A percentile compares a stretch with the other conserved stretches of the same genome.
These are phyloP conservation scores for Trachelus stipa DNA, from an alignment of 2,888 invertebrate species.

Conservation along the genomic window DNA sequence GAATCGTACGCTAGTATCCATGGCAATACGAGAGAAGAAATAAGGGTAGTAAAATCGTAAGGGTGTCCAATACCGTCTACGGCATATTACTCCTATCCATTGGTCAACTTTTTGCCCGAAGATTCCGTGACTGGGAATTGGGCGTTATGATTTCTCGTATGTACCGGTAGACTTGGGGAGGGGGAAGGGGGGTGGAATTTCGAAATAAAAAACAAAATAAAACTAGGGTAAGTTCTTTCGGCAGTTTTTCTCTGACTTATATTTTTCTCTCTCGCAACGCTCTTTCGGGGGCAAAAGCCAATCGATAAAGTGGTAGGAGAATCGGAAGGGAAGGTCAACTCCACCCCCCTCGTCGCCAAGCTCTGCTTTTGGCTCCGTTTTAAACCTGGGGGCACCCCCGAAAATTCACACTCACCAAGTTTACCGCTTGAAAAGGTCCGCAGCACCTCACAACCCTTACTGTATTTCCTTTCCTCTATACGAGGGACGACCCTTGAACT, in stretches of 20 bases:
- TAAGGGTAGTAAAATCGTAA: background rate
- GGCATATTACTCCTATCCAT: background rate
- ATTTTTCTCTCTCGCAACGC: background rate
- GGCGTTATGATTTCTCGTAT: background rate
- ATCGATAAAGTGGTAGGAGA: background rate
- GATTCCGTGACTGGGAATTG: background rate
- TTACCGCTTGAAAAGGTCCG: background rate
- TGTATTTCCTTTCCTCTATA: background rate
- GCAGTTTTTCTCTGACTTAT: background rate
- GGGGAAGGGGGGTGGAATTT: too few species aligned
- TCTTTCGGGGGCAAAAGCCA: background rate
- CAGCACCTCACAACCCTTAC: background rate
- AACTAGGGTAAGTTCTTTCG: background rate
- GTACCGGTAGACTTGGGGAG: background rate
- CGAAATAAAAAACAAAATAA: background rate
- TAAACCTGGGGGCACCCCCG: background rate
- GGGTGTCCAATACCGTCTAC: background rate
- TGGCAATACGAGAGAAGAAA: background rate
- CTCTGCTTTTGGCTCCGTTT: background rate
- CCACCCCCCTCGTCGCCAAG: background rate
- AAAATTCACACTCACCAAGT: background rate
- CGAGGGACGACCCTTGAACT: background rate
- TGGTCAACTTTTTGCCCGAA: background rate
- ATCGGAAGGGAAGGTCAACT: background rate
- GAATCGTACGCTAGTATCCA: background rate